These are phyloP conservation scores for Rallus crepitans DNA, from an alignment of 2,797 vertebrate species.

Conservation along the genomic window DNA sequence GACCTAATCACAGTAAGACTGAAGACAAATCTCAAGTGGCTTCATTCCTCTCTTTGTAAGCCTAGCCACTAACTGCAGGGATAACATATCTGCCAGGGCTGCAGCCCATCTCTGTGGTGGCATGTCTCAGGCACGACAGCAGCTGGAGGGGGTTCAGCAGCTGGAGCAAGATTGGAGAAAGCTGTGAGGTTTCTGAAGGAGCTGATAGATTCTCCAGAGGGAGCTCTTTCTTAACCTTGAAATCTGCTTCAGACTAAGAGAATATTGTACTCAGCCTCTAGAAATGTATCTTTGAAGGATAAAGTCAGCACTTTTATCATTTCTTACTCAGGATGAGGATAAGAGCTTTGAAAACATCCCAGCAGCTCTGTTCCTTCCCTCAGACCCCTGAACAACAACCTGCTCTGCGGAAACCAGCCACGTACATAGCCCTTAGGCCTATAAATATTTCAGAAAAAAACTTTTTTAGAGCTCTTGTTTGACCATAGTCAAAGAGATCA, in stretches of 20 bases:
- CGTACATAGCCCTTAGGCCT: not conserved
- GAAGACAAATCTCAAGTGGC: not conserved
- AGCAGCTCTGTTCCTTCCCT: not conserved
- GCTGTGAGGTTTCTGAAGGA: not conserved
- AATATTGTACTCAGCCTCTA: not conserved
- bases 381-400: not conserved
- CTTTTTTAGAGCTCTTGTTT: not conserved
- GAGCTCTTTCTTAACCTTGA: slow-evolving; percentile 25
- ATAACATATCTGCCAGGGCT: not conserved
- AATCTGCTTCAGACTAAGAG: not conserved
- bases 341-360: not conserved
- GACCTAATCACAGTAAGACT: not conserved
- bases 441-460: not conserved
- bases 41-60: not conserved
- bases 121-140: not conserved
- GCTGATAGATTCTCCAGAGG: not conserved
- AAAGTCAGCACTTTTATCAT: not conserved
- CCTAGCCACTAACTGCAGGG: not conserved
- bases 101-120: not conserved
- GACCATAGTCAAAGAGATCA: not conserved
- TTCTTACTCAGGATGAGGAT: not conserved
- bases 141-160: not conserved
- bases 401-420: not conserved
- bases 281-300: not conserved
- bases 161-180: no score